Conservation (phyloP, 1,140 invertebrate genomes). For the Drosophila nannoptera region DNA sequence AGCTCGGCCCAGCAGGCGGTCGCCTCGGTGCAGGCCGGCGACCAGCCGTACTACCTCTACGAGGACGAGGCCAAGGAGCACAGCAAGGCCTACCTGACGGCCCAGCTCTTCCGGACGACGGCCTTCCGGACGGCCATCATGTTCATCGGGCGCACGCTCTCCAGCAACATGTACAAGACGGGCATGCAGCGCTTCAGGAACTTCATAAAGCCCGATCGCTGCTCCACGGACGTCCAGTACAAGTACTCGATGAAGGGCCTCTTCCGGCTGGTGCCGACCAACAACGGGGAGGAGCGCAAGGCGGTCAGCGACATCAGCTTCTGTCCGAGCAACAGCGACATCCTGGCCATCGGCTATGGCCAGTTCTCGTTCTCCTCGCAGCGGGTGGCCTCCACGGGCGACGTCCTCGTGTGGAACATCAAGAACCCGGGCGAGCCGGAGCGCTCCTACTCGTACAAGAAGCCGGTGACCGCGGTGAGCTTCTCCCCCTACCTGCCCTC, state of each 20-base stretch:
- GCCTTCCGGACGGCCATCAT: conserved; percentile 48
- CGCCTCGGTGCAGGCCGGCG: not conserved
- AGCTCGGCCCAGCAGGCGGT: not conserved
- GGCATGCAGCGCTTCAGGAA: conserved; percentile 65
- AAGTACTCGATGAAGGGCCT: conserved; percentile 83
- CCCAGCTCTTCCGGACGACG: conserved; percentile 10
- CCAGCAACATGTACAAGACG: conserved; percentile 46
- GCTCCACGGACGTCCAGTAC: conserved; percentile 81
- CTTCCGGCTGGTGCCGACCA: conserved; percentile 81
- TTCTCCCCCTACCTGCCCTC: conserved; percentile 86
- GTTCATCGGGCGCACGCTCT: conserved; percentile 54
- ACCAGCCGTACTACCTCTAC: not conserved
- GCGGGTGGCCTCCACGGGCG: conserved; percentile 54
- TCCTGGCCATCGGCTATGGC: conserved; percentile 86
- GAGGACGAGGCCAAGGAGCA: conserved; percentile 25
- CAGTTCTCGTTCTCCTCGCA: conserved; percentile 80
- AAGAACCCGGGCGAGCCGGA: conserved; percentile 93
- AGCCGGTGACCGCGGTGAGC: conserved; percentile 85
- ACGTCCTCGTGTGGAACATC: conserved; percentile 88
- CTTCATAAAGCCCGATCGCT: conserved; percentile 79
- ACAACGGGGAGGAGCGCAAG: conserved; percentile 52
- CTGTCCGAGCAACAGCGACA: conserved; percentile 82
- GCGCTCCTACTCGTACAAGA: conserved; percentile 84
- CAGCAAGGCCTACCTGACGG: not conserved
- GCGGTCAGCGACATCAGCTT: conserved; percentile 82